Conservation (phyloP, 2,888 invertebrate genomes). For the Junonia oenone region DNA sequence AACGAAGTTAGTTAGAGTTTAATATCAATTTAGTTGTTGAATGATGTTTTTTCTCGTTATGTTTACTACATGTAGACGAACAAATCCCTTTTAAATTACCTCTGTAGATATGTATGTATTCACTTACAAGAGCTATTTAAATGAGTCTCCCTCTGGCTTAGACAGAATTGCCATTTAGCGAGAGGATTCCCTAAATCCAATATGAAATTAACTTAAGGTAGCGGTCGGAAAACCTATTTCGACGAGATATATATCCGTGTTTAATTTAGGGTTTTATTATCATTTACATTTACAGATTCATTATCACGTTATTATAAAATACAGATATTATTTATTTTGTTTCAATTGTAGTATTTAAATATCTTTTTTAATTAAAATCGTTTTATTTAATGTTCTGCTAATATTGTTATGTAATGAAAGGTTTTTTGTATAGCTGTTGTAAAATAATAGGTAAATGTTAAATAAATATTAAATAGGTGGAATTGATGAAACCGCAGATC, state of each 20-base stretch:
- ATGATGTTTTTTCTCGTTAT: background rate
- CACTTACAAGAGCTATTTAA: conserved; percentile 35
- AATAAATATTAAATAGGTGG: background rate
- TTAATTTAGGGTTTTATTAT: conserved; percentile 1
- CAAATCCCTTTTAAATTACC: conserved; percentile 38
- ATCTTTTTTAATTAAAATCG: too few species aligned
- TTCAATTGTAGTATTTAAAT: too few species aligned
- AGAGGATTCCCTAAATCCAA: conserved; percentile 39
- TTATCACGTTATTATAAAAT: too few species aligned
- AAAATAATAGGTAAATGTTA: too few species aligned
- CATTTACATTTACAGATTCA: background rate
- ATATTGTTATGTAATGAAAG: too few species aligned
- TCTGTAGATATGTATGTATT: conserved; percentile 3
- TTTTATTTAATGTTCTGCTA: too few species aligned
- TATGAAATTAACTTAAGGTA: conserved; percentile 37
- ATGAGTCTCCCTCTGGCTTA: conserved; percentile 46
- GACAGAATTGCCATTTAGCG: conserved; percentile 50
- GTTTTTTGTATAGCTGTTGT: too few species aligned
- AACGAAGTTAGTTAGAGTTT: background rate
- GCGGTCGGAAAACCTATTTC: conserved; percentile 26
- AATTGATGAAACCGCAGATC: background rate
- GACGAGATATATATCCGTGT: conserved; percentile 21
- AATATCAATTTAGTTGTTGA: background rate
- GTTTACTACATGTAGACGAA: background rate
- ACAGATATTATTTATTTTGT: too few species aligned